Percentiles rank a stretch among this genome's conserved stretches.
phyloP scores from a whole-genome alignment of 2,113 vertebrate genomes.

The Melanostigma gelatinosum region DNA sequence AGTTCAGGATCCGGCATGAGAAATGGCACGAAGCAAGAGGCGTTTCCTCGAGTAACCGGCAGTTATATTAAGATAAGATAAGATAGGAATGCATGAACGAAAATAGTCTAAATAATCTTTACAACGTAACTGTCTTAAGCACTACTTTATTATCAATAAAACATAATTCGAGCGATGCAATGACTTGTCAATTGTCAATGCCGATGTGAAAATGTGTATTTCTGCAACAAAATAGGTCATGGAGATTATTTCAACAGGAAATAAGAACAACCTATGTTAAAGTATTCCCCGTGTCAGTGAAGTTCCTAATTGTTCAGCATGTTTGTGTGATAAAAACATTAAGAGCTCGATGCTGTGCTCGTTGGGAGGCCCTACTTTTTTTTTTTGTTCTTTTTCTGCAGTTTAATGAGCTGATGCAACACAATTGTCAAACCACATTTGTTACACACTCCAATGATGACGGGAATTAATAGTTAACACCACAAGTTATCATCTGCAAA shows the following conservation, averaged over 20 bases:
- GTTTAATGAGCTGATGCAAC: slow-evolving; percentile 64
- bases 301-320: slow-evolving; percentile 18
- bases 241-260: neutral
- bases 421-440: too few species aligned
- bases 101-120: neutral
- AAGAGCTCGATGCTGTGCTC: slow-evolving; percentile 45
- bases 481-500: too few species aligned
- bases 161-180: neutral
- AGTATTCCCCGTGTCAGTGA: neutral
- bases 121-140: neutral
- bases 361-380: slow-evolving; percentile 34
- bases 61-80: neutral
- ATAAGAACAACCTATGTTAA: neutral
- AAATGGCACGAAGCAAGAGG: neutral
- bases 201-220: neutral
- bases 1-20: neutral
- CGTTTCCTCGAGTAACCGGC: neutral
- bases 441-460: too few species aligned
- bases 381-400: slow-evolving; percentile 8
- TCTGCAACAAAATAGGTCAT: neutral
- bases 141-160: neutral
- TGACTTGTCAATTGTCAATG: neutral
- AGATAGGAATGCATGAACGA: neutral
- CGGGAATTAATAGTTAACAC: too few species aligned
- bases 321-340: slow-evolving; percentile 45